Evolutionary conservation across 2,113 vertebrate genomes (phyloP).

Genomic region (Anguilla rostrata): DNA sequence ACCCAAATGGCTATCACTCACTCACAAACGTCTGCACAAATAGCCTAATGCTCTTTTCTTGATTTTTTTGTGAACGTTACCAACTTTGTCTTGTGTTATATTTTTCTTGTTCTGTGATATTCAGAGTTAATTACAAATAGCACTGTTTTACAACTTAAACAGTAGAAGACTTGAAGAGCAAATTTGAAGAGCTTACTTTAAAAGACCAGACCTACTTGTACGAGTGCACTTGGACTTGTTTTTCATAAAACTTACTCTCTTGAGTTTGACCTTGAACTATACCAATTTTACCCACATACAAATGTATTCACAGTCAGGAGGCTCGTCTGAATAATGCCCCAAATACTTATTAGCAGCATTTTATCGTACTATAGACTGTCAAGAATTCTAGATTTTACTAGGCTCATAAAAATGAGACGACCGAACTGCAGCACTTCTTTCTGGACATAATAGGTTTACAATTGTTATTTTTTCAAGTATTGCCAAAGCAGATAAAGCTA

Average conservation of each 20-base stretch:
- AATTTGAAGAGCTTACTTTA: not conserved
- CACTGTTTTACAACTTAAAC: not conserved
- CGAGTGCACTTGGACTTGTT: conserved; percentile 47
- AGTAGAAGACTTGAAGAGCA: not conserved
- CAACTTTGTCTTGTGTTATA: too few relatives aligned
- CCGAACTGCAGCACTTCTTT: conserved; percentile 39
- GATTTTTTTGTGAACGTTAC: not conserved
- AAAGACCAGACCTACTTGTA: not conserved
- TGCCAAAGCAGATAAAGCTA: not conserved
- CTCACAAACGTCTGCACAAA: not conserved
- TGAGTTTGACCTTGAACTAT: conserved; percentile 54
- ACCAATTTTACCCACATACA: conserved; percentile 1
- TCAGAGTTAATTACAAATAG: too few relatives aligned
- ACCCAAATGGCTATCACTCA: not conserved
- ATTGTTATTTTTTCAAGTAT: conserved; percentile 31
- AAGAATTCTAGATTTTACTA: conserved; percentile 37
- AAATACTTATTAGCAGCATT: not conserved
- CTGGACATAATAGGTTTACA: conserved; percentile 39
- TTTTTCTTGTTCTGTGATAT: too few relatives aligned
- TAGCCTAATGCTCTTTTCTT: not conserved
- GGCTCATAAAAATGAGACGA: conserved; percentile 43
- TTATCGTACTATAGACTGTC: not conserved
- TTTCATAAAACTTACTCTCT: conserved; percentile 27
- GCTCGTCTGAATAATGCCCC: not conserved
- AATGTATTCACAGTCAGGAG: not conserved